phyloP scores from a whole-genome alignment of 1,140 invertebrate genomes.

The Alviniconcha marisindica region DNA sequence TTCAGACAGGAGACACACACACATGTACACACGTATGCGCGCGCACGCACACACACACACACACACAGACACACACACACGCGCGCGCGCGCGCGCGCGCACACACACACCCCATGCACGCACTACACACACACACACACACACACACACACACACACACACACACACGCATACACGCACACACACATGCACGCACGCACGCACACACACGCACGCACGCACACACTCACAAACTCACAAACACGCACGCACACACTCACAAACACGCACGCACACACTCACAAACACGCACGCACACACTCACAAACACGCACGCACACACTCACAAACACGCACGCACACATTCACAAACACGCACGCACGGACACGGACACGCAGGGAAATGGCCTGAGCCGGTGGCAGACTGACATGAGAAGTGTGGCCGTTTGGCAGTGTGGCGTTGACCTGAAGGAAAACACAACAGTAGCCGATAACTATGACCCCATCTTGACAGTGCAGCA shows the following conservation, averaged over 20 bases:
- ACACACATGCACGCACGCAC: background rate
- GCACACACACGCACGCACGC: background rate
- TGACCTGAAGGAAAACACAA: too few species aligned
- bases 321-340: background rate
- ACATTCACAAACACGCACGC: background rate
- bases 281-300: slow-evolving; percentile 18
- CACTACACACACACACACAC: too few species aligned
- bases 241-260: background rate
- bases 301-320: background rate
- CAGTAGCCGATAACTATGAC: too few species aligned
- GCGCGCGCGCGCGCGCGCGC: too few species aligned
- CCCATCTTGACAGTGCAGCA: too few species aligned
- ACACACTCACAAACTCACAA: slow-evolving; percentile 8
- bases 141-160: background rate
- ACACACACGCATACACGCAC: slow-evolving; percentile 16
- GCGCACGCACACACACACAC: too few species aligned
- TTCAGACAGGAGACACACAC: too few species aligned
- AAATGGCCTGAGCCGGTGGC: too few species aligned
- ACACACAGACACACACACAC: too few species aligned
- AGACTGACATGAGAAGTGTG: too few species aligned
- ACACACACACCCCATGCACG: background rate
- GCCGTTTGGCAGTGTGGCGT: too few species aligned
- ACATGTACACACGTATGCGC: too few species aligned
- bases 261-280: slow-evolving; percentile 4
- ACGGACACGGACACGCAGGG: background rate